A percentile compares a stretch with the other conserved stretches of the same genome.
Conservation (phyloP, 2,888 invertebrate genomes). For the Yponomeuta malinellus region DNA sequence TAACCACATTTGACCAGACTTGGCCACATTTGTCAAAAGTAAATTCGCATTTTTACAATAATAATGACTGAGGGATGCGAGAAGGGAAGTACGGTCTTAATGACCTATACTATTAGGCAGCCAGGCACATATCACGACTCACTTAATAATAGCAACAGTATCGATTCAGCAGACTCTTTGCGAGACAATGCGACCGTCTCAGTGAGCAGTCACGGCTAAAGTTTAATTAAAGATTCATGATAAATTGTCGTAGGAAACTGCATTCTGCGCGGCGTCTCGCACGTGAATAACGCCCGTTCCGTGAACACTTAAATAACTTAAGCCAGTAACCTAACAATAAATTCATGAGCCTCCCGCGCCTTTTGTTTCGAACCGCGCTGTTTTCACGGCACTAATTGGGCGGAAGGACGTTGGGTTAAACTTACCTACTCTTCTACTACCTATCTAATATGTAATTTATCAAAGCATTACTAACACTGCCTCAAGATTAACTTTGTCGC, state of each 20-base stretch:
- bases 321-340: constrained; percentile 68
- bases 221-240: constrained; percentile 76
- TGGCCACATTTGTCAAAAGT: too few species aligned
- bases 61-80: too few species aligned
- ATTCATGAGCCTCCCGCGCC: constrained; percentile 60
- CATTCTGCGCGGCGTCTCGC: constrained; percentile 59
- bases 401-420: constrained; percentile 43
- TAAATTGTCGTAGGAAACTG: constrained; percentile 73
- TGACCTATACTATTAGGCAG: not conserved
- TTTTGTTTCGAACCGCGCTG: constrained; percentile 54
- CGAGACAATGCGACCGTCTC: constrained; percentile 52
- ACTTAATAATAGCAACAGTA: constrained; percentile 18
- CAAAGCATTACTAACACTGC: not conserved
- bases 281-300: constrained; percentile 65
- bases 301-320: constrained; percentile 69
- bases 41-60: too few species aligned
- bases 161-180: constrained; percentile 39
- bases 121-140: not conserved
- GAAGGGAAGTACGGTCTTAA: too few species aligned
- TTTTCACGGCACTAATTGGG: constrained; percentile 63
- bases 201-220: constrained; percentile 62
- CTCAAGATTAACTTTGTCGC: not conserved
- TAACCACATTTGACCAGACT: too few species aligned
- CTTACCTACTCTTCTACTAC: not conserved
- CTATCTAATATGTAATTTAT: not conserved